Percentiles rank a stretch among this genome's conserved stretches.
Evolutionary conservation across 2,797 vertebrate species (phyloP).

Genomic region (Petrocephalus sullivani): DNA sequence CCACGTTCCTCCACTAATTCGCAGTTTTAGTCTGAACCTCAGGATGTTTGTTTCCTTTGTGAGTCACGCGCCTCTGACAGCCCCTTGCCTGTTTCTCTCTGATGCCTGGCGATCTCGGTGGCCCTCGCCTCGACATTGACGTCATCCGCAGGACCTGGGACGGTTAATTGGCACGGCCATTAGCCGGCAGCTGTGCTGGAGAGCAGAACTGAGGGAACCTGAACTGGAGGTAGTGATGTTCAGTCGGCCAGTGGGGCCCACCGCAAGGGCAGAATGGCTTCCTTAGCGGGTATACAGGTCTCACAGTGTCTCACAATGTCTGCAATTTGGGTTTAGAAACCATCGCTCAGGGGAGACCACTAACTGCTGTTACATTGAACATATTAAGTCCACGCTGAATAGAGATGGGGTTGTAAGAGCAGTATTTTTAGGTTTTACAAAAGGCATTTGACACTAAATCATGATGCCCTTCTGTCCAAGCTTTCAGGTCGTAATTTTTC

Average conservation of each 20-base stretch:
- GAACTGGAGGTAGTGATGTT: conserved; percentile 68
- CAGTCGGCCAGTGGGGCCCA: background rate
- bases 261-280: background rate
- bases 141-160: conserved; percentile 69
- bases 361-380: background rate
- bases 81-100: background rate
- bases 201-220: conserved; percentile 71
- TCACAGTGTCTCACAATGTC: background rate
- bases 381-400: background rate
- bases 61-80: background rate
- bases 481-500: background rate
- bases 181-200: conserved; percentile 75
- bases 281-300: background rate
- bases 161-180: conserved; percentile 69
- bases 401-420: background rate
- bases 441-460: background rate
- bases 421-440: background rate
- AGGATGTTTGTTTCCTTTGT: background rate
- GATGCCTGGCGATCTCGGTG: background rate
- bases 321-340: background rate
- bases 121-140: background rate
- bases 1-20: background rate
- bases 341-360: background rate
- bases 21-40: background rate
- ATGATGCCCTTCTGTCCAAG: background rate